Conservation (phyloP, 2,113 vertebrate genomes). For the Galeopterus variegatus region DNA sequence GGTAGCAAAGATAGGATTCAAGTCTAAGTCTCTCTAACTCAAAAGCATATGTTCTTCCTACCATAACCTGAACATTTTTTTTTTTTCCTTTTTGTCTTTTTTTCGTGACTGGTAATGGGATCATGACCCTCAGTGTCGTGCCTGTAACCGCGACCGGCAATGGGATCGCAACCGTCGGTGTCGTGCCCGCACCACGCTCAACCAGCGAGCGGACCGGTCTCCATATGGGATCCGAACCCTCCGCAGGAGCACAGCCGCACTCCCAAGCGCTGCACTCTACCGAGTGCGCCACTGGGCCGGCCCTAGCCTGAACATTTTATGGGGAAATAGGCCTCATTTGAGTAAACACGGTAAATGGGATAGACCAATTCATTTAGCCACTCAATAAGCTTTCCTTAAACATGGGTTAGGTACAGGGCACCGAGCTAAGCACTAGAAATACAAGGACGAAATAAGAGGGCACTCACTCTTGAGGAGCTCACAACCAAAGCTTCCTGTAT, state of each 20-base stretch:
- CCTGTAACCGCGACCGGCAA: too few relatives aligned
- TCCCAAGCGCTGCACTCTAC: too few relatives aligned
- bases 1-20: background rate
- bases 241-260: too few relatives aligned
- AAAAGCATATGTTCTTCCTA: constrained; percentile 1
- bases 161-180: too few relatives aligned
- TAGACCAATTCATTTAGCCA: background rate
- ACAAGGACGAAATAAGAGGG: background rate
- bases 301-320: background rate
- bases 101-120: too few relatives aligned
- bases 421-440: background rate
- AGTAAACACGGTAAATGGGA: background rate
- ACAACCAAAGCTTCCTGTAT: background rate
- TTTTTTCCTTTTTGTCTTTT: too few relatives aligned
- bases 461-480: background rate
- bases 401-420: background rate
- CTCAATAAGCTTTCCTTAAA: background rate
- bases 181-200: too few relatives aligned
- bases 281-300: too few relatives aligned
- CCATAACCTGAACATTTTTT: background rate
- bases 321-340: constrained; percentile 5
- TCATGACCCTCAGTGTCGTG: too few relatives aligned
- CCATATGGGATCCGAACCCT: too few relatives aligned
- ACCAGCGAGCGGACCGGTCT: too few relatives aligned
- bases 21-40: background rate